phyloP scores from a whole-genome alignment of 1,140 invertebrate genomes.

The Drosophila sucinea region DNA sequence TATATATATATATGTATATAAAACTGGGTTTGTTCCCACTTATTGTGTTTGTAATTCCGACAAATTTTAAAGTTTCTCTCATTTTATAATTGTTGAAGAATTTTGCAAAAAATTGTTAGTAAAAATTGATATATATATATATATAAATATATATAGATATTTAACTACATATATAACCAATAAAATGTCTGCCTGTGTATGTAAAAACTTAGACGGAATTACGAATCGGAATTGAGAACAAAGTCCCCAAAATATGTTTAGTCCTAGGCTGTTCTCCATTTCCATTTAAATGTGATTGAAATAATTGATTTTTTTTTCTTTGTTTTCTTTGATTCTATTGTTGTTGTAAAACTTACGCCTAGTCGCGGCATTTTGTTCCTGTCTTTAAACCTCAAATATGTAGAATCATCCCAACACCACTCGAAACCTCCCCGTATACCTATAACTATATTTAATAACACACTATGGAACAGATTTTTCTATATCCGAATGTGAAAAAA shows the following conservation, averaged over 20 bases:
- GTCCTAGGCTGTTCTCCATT: constrained; percentile 8
- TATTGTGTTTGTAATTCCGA: constrained; percentile 10
- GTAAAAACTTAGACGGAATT: constrained; percentile 4
- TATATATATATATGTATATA: not conserved
- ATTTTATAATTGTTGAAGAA: constrained; percentile 6
- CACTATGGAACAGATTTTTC: not conserved
- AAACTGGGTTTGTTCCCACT: not conserved
- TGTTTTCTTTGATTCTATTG: not conserved
- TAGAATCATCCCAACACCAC: constrained; percentile 12
- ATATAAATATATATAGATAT: not conserved
- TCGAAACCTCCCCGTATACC: not conserved
- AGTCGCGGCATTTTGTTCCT: constrained; percentile 26
- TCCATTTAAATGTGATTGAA: constrained; percentile 36
- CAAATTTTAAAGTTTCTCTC: constrained; percentile 1
- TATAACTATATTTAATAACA: not conserved
- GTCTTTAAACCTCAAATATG: constrained; percentile 10
- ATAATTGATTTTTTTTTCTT: constrained; percentile 1
- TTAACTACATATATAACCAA: not conserved
- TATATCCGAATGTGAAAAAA: not conserved
- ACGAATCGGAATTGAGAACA: not conserved
- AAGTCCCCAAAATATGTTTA: constrained; percentile 11
- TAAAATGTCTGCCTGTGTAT: constrained; percentile 4
- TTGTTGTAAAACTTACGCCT: constrained; percentile 13
- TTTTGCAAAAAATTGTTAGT: constrained; percentile 1
- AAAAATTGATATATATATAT: constrained; percentile 9